A percentile compares a stretch with the other conserved stretches of the same genome.
phyloP scores from a whole-genome alignment of 1,140 invertebrate genomes.

The Liolophura sinensis region DNA sequence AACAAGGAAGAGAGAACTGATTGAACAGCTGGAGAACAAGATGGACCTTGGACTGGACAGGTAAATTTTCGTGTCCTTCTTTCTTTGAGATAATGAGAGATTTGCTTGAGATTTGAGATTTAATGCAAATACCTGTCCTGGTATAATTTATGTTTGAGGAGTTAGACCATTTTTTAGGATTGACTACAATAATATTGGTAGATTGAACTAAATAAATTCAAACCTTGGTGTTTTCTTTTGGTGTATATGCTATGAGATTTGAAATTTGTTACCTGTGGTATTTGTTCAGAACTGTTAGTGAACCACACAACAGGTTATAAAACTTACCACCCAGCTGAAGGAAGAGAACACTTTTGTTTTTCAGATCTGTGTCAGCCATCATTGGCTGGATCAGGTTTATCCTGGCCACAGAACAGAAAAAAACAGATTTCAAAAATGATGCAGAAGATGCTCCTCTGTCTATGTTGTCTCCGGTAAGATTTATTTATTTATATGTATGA shows the following conservation, averaged over 20 bases:
- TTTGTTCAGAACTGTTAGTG: no score
- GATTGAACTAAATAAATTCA: no score
- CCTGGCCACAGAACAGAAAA: constrained; percentile 91
- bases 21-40: constrained; percentile 90
- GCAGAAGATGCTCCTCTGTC: constrained; percentile 61
- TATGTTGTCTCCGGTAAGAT: constrained; percentile 56
- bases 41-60: constrained; percentile 86
- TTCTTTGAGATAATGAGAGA: no score
- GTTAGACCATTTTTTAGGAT: no score
- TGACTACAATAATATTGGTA: no score
- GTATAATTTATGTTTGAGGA: no score
- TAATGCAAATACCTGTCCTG: no score
- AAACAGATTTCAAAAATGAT: constrained; percentile 95
- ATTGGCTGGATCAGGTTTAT: constrained; percentile 90
- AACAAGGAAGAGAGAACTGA: constrained; percentile 81
- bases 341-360: constrained; percentile 12
- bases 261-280: background rate
- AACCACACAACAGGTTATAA: background rate
- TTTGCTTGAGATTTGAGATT: no score
- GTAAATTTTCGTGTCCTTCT: no score
- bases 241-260: background rate
- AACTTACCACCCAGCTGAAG: background rate
- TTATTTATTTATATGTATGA: background rate
- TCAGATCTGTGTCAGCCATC: constrained; percentile 80
- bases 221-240: background rate